Conservation (phyloP, 2,797 vertebrate genomes). For the Tokudaia tokunoshimensis region DNA sequence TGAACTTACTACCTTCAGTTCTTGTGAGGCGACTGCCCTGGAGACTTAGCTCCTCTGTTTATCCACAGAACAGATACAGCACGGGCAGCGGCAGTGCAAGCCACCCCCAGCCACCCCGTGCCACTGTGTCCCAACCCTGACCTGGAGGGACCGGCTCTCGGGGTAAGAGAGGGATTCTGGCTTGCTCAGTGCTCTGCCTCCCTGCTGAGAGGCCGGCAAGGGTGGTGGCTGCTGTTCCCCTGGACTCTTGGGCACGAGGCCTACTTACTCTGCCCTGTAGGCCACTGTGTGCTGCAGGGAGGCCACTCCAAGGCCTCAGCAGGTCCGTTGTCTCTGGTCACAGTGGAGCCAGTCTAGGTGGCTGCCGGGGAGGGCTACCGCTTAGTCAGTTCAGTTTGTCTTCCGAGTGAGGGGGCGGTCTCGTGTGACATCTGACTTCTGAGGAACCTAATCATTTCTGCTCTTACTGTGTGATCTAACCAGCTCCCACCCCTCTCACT, state of each 20-base stretch:
- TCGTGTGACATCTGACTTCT: not conserved
- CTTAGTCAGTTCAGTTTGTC: not conserved
- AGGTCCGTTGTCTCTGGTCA: conserved; percentile 24
- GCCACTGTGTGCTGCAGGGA: not conserved
- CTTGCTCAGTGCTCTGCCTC: conserved; percentile 69
- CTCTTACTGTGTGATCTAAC: not conserved
- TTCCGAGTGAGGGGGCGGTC: not conserved
- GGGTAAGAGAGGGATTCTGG: conserved; percentile 82
- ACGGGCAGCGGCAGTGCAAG: conserved; percentile 84
- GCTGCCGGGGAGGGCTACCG: conserved; percentile 46
- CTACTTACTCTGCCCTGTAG: not conserved
- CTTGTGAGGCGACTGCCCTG: conserved; percentile 78
- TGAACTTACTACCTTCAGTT: conserved; percentile 75
- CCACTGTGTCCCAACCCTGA: conserved; percentile 83
- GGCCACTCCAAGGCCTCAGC: not conserved
- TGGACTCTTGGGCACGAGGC: conserved; percentile 42
- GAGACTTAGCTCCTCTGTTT: conserved; percentile 85
- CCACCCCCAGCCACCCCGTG: conserved; percentile 84
- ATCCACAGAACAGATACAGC: conserved; percentile 85
- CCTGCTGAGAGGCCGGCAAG: conserved; percentile 81
- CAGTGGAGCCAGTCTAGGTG: not conserved
- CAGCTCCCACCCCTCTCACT: not conserved
- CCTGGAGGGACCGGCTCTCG: conserved; percentile 84
- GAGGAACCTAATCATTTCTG: not conserved
- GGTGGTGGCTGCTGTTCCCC: conserved; percentile 79